Evolutionary conservation across 2,113 vertebrate genomes (phyloP).

Genomic region (Pachyramphus minor): DNA sequence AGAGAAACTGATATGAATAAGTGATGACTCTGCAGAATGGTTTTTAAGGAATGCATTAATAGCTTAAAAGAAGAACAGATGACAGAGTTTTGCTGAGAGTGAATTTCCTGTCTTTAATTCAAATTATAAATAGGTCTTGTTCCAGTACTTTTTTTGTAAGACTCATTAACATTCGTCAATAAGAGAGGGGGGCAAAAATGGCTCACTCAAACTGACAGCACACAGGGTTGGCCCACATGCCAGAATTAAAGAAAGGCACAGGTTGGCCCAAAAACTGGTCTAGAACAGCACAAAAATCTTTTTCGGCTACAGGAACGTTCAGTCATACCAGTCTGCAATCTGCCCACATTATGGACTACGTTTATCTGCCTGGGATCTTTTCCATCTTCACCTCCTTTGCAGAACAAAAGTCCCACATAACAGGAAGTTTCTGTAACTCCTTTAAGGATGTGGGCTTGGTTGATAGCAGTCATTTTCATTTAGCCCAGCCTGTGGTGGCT

Average conservation of each 20-base stretch:
- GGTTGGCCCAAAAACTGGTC: constrained; percentile 62
- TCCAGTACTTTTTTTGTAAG: constrained; percentile 30
- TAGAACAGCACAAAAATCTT: constrained; percentile 45
- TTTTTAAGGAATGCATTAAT: constrained; percentile 23
- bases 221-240: constrained; percentile 4
- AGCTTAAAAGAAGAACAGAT: constrained; percentile 1
- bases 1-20: not conserved
- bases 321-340: constrained; percentile 14
- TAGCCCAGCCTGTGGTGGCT: constrained; percentile 96
- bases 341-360: constrained; percentile 53
- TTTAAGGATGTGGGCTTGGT: constrained; percentile 57
- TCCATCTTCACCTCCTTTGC: constrained; percentile 53
- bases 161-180: constrained; percentile 47
- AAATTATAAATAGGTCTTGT: constrained; percentile 47
- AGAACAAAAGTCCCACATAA: constrained; percentile 32
- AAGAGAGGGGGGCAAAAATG: constrained; percentile 32
- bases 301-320: constrained; percentile 35
- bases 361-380: constrained; percentile 45
- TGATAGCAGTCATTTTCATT: constrained; percentile 73
- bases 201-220: constrained; percentile 36
- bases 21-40: not conserved
- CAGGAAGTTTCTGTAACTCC: constrained; percentile 43
- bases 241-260: constrained; percentile 74
- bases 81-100: constrained; percentile 14
- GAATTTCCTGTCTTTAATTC: constrained; percentile 38